Evolutionary conservation across 2,797 vertebrate genomes (phyloP), one percentile per base, ranked within the genome.

Genomic region (Pipistrellus pipistrellus): DNA sequence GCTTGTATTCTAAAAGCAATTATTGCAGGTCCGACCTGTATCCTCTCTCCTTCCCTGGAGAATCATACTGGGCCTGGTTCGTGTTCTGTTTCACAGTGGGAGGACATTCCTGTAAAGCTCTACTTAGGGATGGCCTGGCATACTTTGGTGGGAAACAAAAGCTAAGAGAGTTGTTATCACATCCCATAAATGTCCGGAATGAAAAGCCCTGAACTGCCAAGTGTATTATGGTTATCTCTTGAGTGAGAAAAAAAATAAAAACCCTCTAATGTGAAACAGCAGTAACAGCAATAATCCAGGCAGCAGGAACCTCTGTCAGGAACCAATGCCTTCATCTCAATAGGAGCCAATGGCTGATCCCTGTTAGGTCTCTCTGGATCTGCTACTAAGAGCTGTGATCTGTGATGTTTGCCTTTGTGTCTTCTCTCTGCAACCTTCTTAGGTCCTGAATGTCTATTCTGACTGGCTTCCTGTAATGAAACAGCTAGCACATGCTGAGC

Each of bases 111-210:
- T 35, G 81, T 35, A 78, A 95, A 88, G n/a, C 2, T 30, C 18
- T 73, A 71, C 38, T 25, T 15, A 75, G 57, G 38, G 57, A 93
- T 55, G n/a, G 35, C 46, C 41, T 94, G 78, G 71, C 4, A 48
- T 94, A 13, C 35, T 83, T 55, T 55, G 69, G 44, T 94, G 75
- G 35, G n/a, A 91, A 95, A 80, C 30, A 57, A 90, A 92, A 71
- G 21, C 25, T 88, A 25, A 41, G 41, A 78, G 53, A 78, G 18
- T 71, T 85, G 77, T 90, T 94, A 86, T 84, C 90, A 93, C 66
- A 82, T 93, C 85, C 80, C 64, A 88, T 94, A 88, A 93, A 91
- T 73, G 73, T 92, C 87, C 85, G 17, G n/a, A 53, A 88, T 85
- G 71, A 93, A 95, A 95, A 64, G 46, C 17, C 44, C 73, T 59